Evolutionary conservation across 2,888 invertebrate genomes (phyloP).

Genomic region (Nowickia ferox): DNA sequence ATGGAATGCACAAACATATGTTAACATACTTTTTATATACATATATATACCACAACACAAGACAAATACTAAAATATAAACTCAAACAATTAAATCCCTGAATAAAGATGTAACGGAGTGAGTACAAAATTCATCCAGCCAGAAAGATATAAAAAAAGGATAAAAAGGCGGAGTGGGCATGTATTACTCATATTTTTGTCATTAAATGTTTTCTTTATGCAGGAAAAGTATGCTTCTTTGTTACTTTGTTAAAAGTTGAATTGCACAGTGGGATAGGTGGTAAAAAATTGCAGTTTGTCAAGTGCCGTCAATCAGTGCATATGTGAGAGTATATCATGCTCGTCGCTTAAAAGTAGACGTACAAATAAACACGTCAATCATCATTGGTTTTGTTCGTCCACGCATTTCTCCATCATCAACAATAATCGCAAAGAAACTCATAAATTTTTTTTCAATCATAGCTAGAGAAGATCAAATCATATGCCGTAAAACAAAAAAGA

Average conservation of each 20-base stretch:
- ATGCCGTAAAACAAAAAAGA: too few species aligned
- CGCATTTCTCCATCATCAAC: too few species aligned
- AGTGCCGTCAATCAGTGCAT: neutral
- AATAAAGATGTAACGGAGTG: neutral
- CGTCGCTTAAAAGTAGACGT: too few species aligned
- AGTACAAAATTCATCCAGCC: neutral
- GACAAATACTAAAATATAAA: neutral
- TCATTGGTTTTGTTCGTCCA: neutral
- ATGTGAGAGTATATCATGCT: too few species aligned
- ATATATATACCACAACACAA: neutral
- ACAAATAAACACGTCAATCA: too few species aligned
- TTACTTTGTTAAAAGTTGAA: neutral
- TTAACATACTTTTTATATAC: neutral
- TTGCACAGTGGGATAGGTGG: neutral
- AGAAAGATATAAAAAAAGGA: neutral
- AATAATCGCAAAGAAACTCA: too few species aligned
- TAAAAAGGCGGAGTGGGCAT: neutral
- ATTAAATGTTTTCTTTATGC: conserved; percentile 11
- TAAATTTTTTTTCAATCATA: too few species aligned
- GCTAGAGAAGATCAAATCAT: too few species aligned
- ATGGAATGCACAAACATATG: conserved; percentile 17
- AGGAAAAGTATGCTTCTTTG: conserved; percentile 15
- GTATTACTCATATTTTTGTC: neutral
- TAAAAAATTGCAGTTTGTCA: neutral
- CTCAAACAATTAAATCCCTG: neutral